phyloP scores from a whole-genome alignment of 2,888 invertebrate species.

The Actias luna region DNA sequence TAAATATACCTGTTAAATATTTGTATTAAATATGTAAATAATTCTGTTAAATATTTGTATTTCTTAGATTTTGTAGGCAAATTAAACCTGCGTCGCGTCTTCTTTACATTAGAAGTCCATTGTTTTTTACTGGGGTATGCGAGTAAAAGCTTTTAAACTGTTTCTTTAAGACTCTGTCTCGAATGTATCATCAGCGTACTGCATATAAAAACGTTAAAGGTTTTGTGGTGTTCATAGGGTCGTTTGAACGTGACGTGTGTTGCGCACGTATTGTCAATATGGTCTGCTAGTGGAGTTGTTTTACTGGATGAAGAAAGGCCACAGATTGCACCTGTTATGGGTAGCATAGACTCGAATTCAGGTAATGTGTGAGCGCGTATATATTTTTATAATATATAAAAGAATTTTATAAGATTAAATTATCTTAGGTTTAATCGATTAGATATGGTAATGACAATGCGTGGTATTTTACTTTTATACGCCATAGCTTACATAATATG shows the following conservation, averaged over 20 bases:
- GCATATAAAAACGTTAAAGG: conserved; percentile 7
- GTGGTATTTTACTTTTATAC: too few relatives aligned
- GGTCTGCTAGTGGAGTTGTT: conserved; percentile 78
- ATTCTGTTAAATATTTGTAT: too few relatives aligned
- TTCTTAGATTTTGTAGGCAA: too few relatives aligned
- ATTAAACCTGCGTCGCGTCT: too few relatives aligned
- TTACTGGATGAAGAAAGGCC: conserved; percentile 84
- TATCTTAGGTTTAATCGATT: too few relatives aligned
- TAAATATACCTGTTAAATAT: too few relatives aligned
- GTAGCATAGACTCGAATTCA: conserved; percentile 82
- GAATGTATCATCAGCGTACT: not conserved
- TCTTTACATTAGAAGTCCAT: not conserved
- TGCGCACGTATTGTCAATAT: conserved; percentile 82
- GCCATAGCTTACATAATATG: too few relatives aligned
- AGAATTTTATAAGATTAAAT: too few relatives aligned
- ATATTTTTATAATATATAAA: too few relatives aligned
- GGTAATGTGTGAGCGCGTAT: too few relatives aligned
- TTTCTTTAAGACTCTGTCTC: not conserved
- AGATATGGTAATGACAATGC: too few relatives aligned
- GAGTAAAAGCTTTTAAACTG: not conserved
- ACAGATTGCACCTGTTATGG: conserved; percentile 84
- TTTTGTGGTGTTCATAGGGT: conserved; percentile 54
- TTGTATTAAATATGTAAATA: too few relatives aligned
- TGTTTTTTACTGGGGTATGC: not conserved
- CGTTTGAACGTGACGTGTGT: conserved; percentile 83